A percentile compares a stretch with the other conserved stretches of the same genome.
Conservation (phyloP, 2,888 invertebrate species). For the Labia minor region DNA sequence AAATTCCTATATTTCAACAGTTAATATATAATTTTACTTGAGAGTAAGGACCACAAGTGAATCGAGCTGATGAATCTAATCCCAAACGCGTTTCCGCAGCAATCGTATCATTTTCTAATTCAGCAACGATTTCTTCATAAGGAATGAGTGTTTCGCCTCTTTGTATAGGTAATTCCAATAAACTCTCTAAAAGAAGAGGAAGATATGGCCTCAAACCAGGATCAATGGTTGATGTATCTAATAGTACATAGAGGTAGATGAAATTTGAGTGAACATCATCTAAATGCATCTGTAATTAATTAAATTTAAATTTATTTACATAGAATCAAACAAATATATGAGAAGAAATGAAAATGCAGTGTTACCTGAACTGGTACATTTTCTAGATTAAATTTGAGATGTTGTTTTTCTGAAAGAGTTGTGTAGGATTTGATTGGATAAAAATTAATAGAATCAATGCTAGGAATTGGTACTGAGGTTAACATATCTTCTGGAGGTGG, state of each 20-base stretch:
- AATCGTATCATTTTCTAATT: conserved; percentile 65
- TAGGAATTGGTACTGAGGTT: conserved; percentile 63
- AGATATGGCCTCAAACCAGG: conserved; percentile 55
- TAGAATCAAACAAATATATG: too few species aligned
- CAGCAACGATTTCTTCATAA: conserved; percentile 64
- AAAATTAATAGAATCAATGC: conserved; percentile 58
- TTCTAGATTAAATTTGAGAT: conserved; percentile 47
- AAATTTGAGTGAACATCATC: conserved; percentile 75
- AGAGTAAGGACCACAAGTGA: conserved; percentile 62
- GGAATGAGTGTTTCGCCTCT: conserved; percentile 46
- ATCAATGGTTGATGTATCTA: conserved; percentile 56
- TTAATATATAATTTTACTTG: conserved; percentile 46
- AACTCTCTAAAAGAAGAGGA: conserved; percentile 59
- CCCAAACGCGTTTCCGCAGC: conserved; percentile 52
- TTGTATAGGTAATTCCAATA: conserved; percentile 64
- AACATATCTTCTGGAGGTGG: conserved; percentile 61
- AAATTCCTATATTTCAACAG: not conserved
- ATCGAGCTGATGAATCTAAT: conserved; percentile 43
- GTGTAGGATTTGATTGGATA: conserved; percentile 46
- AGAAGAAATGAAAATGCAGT: too few species aligned
- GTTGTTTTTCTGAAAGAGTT: conserved; percentile 37
- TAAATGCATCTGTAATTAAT: conserved; percentile 50
- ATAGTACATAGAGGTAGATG: conserved; percentile 62
- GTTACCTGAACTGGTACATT: conserved; percentile 47
- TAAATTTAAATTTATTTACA: not conserved